Evolutionary conservation across 2,888 invertebrate species (phyloP).

Genomic region (Anaspis maculata): DNA sequence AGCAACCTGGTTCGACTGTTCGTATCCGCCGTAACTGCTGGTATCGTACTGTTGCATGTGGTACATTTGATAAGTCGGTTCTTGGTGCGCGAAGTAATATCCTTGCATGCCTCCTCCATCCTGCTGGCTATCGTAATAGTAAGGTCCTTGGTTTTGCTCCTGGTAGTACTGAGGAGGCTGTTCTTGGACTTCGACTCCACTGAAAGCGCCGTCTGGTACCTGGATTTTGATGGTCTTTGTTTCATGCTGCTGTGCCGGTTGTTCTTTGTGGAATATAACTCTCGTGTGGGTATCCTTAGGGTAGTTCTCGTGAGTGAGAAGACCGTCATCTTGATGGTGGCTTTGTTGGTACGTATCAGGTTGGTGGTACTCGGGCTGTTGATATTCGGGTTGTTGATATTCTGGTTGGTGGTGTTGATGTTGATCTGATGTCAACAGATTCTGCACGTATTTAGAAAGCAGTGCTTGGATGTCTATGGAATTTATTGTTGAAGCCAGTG

Average conservation of each 20-base stretch:
- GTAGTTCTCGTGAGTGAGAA: constrained; percentile 49
- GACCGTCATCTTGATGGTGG: constrained; percentile 22
- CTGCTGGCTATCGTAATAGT: not conserved
- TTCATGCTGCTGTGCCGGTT: constrained; percentile 3
- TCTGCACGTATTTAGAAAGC: constrained; percentile 43
- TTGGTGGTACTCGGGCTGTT: constrained; percentile 10
- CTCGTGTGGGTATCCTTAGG: constrained; percentile 51
- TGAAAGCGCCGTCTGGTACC: constrained; percentile 15
- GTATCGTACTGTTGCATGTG: not conserved
- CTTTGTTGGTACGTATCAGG: constrained; percentile 25
- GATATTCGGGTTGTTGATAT: constrained; percentile 10
- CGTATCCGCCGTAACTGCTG: not conserved
- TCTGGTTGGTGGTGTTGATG: constrained; percentile 12
- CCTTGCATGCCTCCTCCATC: not conserved
- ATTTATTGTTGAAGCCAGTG: constrained; percentile 47
- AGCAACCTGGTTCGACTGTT: constrained; percentile 5
- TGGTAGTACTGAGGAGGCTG: not conserved
- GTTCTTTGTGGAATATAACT: constrained; percentile 42
- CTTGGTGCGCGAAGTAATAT: not conserved
- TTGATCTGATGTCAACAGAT: constrained; percentile 7
- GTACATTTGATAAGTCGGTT: not conserved
- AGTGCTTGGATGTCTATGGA: constrained; percentile 49
- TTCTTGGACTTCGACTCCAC: constrained; percentile 17
- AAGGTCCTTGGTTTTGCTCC: not conserved
- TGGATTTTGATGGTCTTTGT: constrained; percentile 16